Percentiles rank a stretch among this genome's conserved stretches.
These are phyloP conservation scores for Carpatolechia fugitivella DNA, from an alignment of 2,888 invertebrate genomes.

Conservation along the genomic window DNA sequence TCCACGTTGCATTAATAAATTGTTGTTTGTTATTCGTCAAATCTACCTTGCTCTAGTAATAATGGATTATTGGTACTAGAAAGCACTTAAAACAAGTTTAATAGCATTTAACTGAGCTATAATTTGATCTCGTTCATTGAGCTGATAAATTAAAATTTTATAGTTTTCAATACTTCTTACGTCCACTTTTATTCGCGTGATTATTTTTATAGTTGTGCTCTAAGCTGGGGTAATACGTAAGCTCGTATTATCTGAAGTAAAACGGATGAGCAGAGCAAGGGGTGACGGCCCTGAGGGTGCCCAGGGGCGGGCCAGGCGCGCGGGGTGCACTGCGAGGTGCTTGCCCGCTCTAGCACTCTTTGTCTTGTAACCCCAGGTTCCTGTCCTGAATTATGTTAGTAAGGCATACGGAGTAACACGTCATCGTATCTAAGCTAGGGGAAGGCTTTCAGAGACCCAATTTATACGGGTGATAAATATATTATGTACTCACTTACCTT, in stretches of 20 bases:
- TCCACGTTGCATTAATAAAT: too few relatives aligned
- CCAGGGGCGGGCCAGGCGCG: background rate
- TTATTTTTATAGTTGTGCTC: constrained; percentile 44
- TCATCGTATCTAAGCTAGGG: constrained; percentile 4
- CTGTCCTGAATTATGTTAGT: constrained; percentile 48
- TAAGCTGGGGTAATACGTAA: constrained; percentile 56
- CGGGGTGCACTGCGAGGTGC: constrained; percentile 46
- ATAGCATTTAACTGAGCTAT: background rate
- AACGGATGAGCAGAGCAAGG: constrained; percentile 36
- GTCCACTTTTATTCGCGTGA: constrained; percentile 17
- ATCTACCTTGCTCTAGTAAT: background rate
- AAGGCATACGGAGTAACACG: constrained; percentile 29
- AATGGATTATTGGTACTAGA: background rate
- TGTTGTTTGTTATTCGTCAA: too few relatives aligned
- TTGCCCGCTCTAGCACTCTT: constrained; percentile 59
- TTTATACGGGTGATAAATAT: constrained; percentile 13
- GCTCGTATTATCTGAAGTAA: constrained; percentile 56
- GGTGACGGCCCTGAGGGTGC: constrained; percentile 52
- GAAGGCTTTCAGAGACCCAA: constrained; percentile 6
- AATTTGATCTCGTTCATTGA: background rate
- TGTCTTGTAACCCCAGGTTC: constrained; percentile 42
- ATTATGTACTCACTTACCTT: too few relatives aligned
- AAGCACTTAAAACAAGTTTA: background rate
- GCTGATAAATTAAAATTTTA: constrained; percentile 8
- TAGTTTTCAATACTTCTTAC: constrained; percentile 5